These are phyloP conservation scores for Leucophora obtusa DNA, from an alignment of 2,888 invertebrate genomes.

Conservation along the genomic window DNA sequence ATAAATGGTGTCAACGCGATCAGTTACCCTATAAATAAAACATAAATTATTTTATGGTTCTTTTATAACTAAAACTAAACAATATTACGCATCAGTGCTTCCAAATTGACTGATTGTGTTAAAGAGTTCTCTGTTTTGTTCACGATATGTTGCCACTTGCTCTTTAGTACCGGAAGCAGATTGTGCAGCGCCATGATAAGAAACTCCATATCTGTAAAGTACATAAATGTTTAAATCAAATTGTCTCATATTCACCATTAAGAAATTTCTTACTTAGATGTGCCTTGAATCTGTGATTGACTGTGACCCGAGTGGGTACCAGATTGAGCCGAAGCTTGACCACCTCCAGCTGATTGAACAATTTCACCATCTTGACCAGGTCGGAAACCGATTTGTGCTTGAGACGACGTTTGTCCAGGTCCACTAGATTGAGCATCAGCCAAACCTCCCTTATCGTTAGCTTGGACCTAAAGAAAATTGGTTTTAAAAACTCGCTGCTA, in stretches of 20 bases:
- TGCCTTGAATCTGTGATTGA: slow-evolving; percentile 90
- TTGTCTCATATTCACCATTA: neutral
- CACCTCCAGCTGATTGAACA: slow-evolving; percentile 84
- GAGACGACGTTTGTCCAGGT: slow-evolving; percentile 90
- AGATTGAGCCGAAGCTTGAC: slow-evolving; percentile 88
- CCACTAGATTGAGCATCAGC: slow-evolving; percentile 92
- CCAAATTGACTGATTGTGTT: slow-evolving; percentile 81
- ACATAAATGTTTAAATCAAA: neutral
- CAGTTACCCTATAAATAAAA: slow-evolving; percentile 71
- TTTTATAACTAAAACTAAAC: neutral
- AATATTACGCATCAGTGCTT: slow-evolving; percentile 73
- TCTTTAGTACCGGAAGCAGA: slow-evolving; percentile 87
- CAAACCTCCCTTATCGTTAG: slow-evolving; percentile 89
- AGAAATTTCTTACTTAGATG: slow-evolving; percentile 79
- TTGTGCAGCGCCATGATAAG: slow-evolving; percentile 89
- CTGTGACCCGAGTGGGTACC: slow-evolving; percentile 87
- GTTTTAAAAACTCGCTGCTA: neutral
- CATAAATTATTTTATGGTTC: slow-evolving; percentile 19
- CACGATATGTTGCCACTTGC: slow-evolving; percentile 82
- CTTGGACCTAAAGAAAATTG: slow-evolving; percentile 82
- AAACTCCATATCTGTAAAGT: slow-evolving; percentile 83
- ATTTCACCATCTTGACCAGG: slow-evolving; percentile 82
- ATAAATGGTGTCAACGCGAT: slow-evolving; percentile 74
- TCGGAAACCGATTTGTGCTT: slow-evolving; percentile 92
- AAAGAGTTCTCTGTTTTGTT: slow-evolving; percentile 83